Percentiles rank a stretch among this genome's conserved stretches.
Evolutionary conservation across 2,113 vertebrate genomes (phyloP).

Genomic region (Sclerurus mexicanus): DNA sequence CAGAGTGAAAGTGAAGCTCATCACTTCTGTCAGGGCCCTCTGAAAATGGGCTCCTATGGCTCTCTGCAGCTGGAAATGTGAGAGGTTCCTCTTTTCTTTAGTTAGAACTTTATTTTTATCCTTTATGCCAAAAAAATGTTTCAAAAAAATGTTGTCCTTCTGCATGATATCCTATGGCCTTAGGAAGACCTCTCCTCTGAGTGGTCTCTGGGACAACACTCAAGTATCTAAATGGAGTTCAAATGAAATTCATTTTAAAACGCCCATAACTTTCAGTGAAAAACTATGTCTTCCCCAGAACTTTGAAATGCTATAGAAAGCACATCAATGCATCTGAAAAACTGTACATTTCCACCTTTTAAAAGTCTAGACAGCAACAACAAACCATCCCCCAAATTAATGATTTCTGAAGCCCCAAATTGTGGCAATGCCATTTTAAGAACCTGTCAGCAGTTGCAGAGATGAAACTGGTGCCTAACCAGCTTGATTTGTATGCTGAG

Average conservation of each 20-base stretch:
- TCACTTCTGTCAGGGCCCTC: not conserved
- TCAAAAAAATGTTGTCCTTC: not conserved
- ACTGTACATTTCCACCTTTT: not conserved
- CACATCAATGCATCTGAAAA: not conserved
- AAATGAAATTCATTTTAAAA: not conserved
- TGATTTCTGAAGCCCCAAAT: not conserved
- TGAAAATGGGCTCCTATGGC: not conserved
- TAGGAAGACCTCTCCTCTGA: not conserved
- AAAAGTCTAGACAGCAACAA: not conserved
- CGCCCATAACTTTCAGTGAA: not conserved
- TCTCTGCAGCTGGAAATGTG: not conserved
- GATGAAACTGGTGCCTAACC: not conserved
- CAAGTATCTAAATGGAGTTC: not conserved
- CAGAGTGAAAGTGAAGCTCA: not conserved
- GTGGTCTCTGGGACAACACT: not conserved
- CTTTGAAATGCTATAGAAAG: not conserved
- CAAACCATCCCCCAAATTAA: not conserved
- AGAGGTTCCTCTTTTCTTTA: not conserved
- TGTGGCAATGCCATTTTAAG: not conserved
- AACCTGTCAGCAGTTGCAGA: not conserved
- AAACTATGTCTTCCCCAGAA: not conserved
- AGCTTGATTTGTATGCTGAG: not conserved
- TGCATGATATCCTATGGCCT: not conserved
- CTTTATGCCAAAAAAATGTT: not conserved
- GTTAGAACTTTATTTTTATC: not conserved